phyloP scores from a whole-genome alignment of 1,140 invertebrate species.

The Drosophila pandora region DNA sequence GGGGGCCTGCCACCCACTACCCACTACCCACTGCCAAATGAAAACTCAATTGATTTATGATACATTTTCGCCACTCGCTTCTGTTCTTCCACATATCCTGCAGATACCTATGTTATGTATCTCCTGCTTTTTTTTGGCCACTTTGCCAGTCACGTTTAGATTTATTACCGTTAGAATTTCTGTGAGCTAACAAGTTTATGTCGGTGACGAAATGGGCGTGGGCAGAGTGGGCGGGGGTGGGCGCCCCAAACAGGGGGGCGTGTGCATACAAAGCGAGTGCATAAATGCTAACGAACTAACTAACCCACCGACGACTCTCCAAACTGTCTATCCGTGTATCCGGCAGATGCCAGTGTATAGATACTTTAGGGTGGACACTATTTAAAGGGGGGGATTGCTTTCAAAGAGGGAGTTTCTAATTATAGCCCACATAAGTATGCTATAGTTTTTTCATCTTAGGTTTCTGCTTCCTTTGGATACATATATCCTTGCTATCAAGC shows the following conservation, averaged over 20 bases:
- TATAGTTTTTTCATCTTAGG: no score
- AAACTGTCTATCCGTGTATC: constrained; percentile 24
- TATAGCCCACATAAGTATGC: no score
- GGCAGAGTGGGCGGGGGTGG: not conserved
- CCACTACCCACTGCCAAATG: constrained; percentile 5
- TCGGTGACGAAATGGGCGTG: constrained; percentile 1
- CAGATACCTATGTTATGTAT: not conserved
- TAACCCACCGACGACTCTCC: constrained; percentile 67
- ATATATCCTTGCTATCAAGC: no score
- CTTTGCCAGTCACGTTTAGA: constrained; percentile 54
- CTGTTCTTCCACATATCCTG: not conserved
- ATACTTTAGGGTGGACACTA: constrained; percentile 17
- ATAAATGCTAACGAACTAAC: constrained; percentile 80
- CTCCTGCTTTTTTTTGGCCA: constrained; percentile 1
- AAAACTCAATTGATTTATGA: constrained; percentile 51
- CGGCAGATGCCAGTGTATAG: constrained; percentile 15
- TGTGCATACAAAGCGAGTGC: constrained; percentile 60
- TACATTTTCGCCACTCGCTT: constrained; percentile 20
- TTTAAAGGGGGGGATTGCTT: not conserved
- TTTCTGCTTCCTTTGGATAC: no score
- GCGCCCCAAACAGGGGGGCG: not conserved
- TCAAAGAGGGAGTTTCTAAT: not conserved
- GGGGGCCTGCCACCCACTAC: not conserved
- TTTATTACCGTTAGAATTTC: constrained; percentile 63
- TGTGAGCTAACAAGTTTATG: constrained; percentile 55